Conservation (phyloP, 1,140 invertebrate species). For the Proctacanthus coquilletti region DNA sequence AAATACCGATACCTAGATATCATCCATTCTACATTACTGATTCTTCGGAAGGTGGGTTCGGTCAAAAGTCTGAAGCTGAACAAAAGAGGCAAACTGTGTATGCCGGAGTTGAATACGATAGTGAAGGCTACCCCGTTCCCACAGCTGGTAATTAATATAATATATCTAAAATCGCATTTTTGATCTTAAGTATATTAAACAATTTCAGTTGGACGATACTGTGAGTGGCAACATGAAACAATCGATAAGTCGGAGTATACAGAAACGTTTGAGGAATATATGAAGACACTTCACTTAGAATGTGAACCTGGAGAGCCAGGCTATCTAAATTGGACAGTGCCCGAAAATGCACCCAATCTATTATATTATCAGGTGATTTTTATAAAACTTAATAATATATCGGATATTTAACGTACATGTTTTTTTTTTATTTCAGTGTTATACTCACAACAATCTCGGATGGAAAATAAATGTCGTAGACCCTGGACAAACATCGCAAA, state of each 20-base stretch:
- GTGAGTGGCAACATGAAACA: slow-evolving; percentile 23
- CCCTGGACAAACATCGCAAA: slow-evolving; percentile 29
- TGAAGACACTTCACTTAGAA: slow-evolving; percentile 53
- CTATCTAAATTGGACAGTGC: slow-evolving; percentile 65
- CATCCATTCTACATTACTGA: slow-evolving; percentile 91
- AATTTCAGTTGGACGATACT: slow-evolving; percentile 20
- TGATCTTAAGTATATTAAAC: neutral
- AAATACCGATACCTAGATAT: too few species aligned
- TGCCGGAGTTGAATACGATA: slow-evolving; percentile 63
- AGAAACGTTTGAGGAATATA: slow-evolving; percentile 44
- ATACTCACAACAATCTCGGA: slow-evolving; percentile 76
- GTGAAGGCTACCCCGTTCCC: slow-evolving; percentile 58
- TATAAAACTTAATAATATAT: slow-evolving; percentile 1
- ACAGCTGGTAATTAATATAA: slow-evolving; percentile 43
- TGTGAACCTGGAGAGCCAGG: slow-evolving; percentile 59
- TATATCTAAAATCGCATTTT: neutral
- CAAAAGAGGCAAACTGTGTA: slow-evolving; percentile 54
- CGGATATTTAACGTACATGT: slow-evolving; percentile 5
- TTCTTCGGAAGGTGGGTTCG: slow-evolving; percentile 66
- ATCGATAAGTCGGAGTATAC: slow-evolving; percentile 21
- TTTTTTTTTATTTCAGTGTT: slow-evolving; percentile 52
- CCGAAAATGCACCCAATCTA: slow-evolving; percentile 58
- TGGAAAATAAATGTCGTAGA: slow-evolving; percentile 87
- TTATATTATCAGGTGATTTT: slow-evolving; percentile 72
- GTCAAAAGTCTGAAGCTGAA: slow-evolving; percentile 52